Conservation (phyloP, 2,113 vertebrate genomes). For the Heloderma charlesbogerti region DNA sequence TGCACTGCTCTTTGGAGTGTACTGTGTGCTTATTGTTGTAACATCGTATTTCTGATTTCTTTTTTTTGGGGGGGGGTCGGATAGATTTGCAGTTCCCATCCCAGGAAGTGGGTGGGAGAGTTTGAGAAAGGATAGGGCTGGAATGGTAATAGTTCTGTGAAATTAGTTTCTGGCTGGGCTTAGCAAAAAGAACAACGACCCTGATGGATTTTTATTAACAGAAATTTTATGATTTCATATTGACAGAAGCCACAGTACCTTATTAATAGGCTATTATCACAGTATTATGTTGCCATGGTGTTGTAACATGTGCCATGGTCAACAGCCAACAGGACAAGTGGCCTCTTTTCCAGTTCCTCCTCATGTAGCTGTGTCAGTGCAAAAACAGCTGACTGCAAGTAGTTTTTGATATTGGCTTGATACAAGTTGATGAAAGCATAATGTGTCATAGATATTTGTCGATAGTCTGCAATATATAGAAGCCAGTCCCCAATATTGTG, state of each 20-base stretch:
- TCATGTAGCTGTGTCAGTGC: not conserved
- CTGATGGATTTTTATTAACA: not conserved
- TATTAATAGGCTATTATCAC: constrained; percentile 34
- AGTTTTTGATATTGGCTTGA: not conserved
- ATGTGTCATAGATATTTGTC: too few relatives aligned
- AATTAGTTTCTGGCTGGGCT: not conserved
- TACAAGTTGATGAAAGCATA: not conserved
- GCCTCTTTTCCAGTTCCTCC: constrained; percentile 66
- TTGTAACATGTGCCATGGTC: not conserved
- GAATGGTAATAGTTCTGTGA: not conserved
- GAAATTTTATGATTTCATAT: constrained; percentile 28
- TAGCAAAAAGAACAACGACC: fast-evolving
- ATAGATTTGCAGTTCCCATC: not conserved
- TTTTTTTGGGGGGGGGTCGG: constrained; percentile 3
- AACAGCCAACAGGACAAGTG: constrained; percentile 48
- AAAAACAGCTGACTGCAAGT: not conserved
- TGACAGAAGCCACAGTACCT: constrained; percentile 30
- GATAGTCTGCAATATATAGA: too few relatives aligned
- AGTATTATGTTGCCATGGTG: constrained; percentile 31
- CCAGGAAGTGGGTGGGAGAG: not conserved
- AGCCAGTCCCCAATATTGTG: too few relatives aligned
- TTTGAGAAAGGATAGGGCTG: not conserved
- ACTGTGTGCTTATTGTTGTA: constrained; percentile 53
- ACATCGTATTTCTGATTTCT: constrained; percentile 37
- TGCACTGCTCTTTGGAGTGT: constrained; percentile 47